These are phyloP conservation scores for Alosa sapidissima DNA, from an alignment of 2,797 vertebrate species.

Conservation along the genomic window DNA sequence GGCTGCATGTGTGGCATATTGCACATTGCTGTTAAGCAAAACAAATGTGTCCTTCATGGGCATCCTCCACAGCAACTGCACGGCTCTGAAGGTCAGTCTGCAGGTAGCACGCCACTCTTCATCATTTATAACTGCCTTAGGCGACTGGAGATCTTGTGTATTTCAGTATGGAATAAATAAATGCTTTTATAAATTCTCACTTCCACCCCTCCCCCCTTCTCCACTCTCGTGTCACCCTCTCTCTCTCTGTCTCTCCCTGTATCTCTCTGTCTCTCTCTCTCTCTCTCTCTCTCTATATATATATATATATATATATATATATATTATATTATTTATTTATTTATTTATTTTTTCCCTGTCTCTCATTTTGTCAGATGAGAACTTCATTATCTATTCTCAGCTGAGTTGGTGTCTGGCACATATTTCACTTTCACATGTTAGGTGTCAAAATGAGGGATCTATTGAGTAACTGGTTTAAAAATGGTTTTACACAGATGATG, in stretches of 20 bases:
- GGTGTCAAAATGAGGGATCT: slow-evolving; percentile 55
- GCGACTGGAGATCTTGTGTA: not conserved
- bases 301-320: too few relatives aligned
- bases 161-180: not conserved
- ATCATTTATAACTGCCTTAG: not conserved
- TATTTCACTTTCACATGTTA: slow-evolving; percentile 54
- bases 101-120: not conserved
- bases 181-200: not conserved
- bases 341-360: not conserved
- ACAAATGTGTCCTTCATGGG: not conserved
- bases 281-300: too few relatives aligned
- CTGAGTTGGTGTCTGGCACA: slow-evolving; percentile 46
- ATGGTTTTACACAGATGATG: not conserved
- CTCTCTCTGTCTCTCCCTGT: slow-evolving; percentile 30
- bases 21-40: not conserved
- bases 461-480: slow-evolving; percentile 38
- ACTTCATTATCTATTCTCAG: slow-evolving; percentile 56
- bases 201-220: not conserved
- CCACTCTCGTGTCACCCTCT: not conserved
- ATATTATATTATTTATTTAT: too few relatives aligned
- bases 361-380: slow-evolving; percentile 48
- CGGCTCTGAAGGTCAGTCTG: not conserved
- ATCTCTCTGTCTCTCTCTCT: too few relatives aligned
- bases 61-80: not conserved
- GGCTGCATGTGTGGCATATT: not conserved